phyloP scores from a whole-genome alignment of 2,113 vertebrate species.

The cattle (Bos taurus) region ARS-UCD2.0 NC_037349.1:47255501-47256000 shows the following conservation, averaged over 20 bases:
- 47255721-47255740: background rate
- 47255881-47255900: background rate
- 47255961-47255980: background rate
- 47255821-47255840: background rate
- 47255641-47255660: background rate
- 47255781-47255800: background rate
- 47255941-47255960: background rate
- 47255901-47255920: background rate
- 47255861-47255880: background rate
- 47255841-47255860: background rate
- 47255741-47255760: background rate
- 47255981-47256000: background rate
- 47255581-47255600: background rate
- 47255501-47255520: background rate
- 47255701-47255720: background rate
- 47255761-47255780: accelerated
- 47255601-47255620: background rate
- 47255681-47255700: background rate
- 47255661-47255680: background rate
- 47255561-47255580: accelerated
- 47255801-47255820: background rate
- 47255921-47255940: background rate
- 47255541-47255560: background rate
- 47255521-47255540: background rate
- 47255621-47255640: background rate